phyloP scores from a whole-genome alignment of 2,113 vertebrate genomes.

The Aptenodytes forsteri region DNA sequence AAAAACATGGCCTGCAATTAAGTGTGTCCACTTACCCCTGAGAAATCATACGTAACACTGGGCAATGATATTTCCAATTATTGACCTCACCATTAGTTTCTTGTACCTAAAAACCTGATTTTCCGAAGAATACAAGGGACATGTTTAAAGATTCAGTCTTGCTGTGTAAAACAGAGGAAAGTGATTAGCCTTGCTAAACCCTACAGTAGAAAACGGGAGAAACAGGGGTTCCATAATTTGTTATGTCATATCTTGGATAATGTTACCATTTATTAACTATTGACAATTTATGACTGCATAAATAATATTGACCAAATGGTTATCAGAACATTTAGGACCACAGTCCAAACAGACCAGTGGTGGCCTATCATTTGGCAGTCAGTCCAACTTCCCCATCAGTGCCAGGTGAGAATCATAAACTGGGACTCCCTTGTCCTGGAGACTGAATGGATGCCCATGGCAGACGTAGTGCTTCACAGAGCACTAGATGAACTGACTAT shows the following conservation, averaged over 20 bases:
- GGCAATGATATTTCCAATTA: neutral
- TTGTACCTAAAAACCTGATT: neutral
- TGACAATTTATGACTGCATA: neutral
- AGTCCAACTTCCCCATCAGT: neutral
- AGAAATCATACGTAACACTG: neutral
- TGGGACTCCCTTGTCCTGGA: neutral
- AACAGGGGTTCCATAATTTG: neutral
- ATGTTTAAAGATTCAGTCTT: neutral
- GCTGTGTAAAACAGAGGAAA: neutral
- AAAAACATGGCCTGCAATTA: neutral
- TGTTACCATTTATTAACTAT: neutral
- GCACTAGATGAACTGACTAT: neutral
- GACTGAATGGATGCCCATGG: accelerated
- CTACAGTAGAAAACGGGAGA: neutral
- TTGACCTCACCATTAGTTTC: neutral
- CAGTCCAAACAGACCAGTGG: neutral
- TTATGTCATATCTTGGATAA: neutral
- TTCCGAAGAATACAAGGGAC: neutral
- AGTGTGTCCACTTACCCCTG: neutral
- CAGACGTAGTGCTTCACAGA: neutral
- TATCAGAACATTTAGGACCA: neutral
- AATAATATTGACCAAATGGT: neutral
- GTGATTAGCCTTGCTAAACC: neutral
- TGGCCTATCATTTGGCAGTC: neutral
- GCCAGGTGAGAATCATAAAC: neutral